phyloP scores from a whole-genome alignment of 2,113 vertebrate genomes.

The Stigmatopora argus region DNA sequence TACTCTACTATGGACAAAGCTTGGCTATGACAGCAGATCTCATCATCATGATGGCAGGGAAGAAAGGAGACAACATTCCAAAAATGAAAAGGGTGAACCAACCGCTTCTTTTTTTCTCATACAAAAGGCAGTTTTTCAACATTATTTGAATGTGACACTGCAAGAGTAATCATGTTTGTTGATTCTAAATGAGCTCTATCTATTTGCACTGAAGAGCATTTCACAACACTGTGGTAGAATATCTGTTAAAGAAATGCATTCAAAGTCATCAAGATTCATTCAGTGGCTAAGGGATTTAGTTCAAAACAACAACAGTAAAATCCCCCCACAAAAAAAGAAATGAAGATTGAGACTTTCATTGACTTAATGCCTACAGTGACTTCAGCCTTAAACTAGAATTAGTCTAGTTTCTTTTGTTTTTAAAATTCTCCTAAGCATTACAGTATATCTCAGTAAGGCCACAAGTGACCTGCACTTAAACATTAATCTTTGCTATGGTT shows the following conservation, averaged over 20 bases:
- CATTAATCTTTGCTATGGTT: conserved; percentile 47
- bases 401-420: conserved; percentile 12
- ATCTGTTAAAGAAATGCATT: conserved; percentile 21
- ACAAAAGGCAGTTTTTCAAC: conserved; percentile 16
- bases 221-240: conserved; percentile 43
- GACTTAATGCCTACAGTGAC: conserved; percentile 35
- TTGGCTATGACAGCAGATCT: conserved; percentile 69
- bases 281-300: conserved; percentile 24
- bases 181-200: conserved; percentile 29
- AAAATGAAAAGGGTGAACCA: conserved; percentile 41
- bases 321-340: conserved; percentile 7
- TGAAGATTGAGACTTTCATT: conserved; percentile 30
- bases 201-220: conserved; percentile 62
- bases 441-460: conserved; percentile 44
- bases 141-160: conserved; percentile 30
- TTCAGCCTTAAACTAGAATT: conserved; percentile 50
- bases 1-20: conserved; percentile 75
- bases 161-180: conserved; percentile 26
- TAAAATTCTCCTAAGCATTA: conserved; percentile 52
- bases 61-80: conserved; percentile 56
- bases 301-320: not conserved
- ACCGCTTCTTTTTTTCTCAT: conserved; percentile 5
- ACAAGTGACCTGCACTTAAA: conserved; percentile 63
- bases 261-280: conserved; percentile 26
- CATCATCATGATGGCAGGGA: not conserved